phyloP scores from a whole-genome alignment of 2,113 vertebrate genomes.

The Hemichromis elongatus region DNA sequence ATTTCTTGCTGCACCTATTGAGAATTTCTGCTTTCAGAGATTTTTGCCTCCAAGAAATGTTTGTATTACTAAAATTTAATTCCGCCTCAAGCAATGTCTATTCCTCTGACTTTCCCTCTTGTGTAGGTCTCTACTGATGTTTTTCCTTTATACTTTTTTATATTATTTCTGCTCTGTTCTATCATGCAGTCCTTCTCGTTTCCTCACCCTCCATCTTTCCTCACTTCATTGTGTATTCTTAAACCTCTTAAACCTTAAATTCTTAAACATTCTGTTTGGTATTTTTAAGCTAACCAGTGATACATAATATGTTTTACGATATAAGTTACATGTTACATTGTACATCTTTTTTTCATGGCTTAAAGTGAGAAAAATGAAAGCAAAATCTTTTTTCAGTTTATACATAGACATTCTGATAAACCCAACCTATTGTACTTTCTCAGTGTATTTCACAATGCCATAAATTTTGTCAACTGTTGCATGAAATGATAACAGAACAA shows the following conservation, averaged over 20 bases:
- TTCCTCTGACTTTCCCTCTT: not conserved
- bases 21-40: not conserved
- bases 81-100: not conserved
- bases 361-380: not conserved
- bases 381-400: not conserved
- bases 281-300: not conserved
- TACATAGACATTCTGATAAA: not conserved
- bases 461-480: not conserved
- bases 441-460: not conserved
- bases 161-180: not conserved
- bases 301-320: not conserved
- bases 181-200: not conserved
- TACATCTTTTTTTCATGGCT: not conserved
- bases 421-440: not conserved
- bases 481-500: not conserved
- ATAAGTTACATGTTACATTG: not conserved
- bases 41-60: constrained; percentile 1
- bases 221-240: not conserved
- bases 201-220: not conserved
- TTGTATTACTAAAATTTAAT: constrained; percentile 14
- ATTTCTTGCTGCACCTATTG: not conserved
- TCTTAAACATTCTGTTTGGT: not conserved
- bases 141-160: not conserved
- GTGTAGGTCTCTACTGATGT: not conserved
- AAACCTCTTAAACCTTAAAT: not conserved